Evolutionary conservation across 2,888 invertebrate species (phyloP), one percentile per base, ranked within the genome.

Genomic region (Epiblema foenella): DNA sequence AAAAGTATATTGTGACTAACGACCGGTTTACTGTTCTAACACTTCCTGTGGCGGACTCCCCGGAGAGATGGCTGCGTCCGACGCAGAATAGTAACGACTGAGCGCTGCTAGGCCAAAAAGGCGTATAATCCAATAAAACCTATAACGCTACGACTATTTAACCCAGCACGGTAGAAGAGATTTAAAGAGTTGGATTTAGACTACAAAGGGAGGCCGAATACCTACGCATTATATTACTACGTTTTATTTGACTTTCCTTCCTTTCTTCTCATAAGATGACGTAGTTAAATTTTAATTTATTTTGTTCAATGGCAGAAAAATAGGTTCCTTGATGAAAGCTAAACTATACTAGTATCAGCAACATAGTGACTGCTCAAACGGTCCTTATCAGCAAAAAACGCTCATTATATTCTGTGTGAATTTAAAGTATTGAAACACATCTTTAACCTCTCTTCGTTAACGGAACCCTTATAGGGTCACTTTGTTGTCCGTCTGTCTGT

Each of bases 31-130:
- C 68, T 68, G 68, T 68, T 68, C 42, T 15, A 9, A 29, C 29
- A 17, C 8, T 39, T 52, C 64, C 65, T 69, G 58, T 39, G 64
- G 37, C 72, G 37, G 67, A 62, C 68, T 76, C 70, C 54, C 77
- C 51, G 72, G 73, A 68, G 75, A 71, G 77, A 77, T 78, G 79
- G 80, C 84, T 85, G 88, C 77, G 83, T 87, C 88, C 85, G 83
- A 89, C 85, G 77, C 77, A 82, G 76, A 69, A 65, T 65, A 69
- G 69, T 69, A 70, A 66, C 51, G 65, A 64, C 52, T 59, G 51
- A 18, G 3, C 4, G 17, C 29, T 60, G n/a, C 29, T 49, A 3
- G 11, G 7, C 46, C 46, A 46, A 24, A 59, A 46, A n/a, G 20
- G 3, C 4, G 9, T 60, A 46, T 20, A 24, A 29, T 17, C 11